Percentiles rank a stretch among this genome's conserved stretches.
Conservation (phyloP, 1,140 invertebrate species). For the Bombyx mandarina region DNA sequence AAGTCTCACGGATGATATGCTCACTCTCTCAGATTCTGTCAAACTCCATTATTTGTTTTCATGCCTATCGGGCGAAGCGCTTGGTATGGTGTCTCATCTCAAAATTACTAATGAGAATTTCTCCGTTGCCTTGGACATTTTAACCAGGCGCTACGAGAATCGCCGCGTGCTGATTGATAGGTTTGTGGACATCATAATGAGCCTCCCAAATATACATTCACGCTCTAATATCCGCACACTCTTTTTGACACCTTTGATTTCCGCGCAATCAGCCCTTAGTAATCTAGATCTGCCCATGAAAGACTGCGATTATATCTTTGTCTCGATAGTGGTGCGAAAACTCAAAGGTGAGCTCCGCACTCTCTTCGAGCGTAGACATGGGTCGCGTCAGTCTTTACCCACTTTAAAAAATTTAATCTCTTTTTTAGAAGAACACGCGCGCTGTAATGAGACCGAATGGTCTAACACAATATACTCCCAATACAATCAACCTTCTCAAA, state of each 20-base stretch:
- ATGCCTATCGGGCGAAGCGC: conserved; percentile 4
- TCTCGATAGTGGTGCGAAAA: conserved; percentile 12
- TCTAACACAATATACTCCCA: not conserved
- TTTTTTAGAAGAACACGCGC: conserved; percentile 11
- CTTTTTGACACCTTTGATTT: no score
- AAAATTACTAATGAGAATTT: conserved; percentile 5
- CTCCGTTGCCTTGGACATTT: not conserved
- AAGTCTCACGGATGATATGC: conserved; percentile 2
- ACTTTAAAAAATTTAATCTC: conserved; percentile 10
- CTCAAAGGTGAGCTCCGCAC: conserved; percentile 12
- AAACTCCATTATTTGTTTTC: conserved; percentile 7
- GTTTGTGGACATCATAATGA: conserved; percentile 11
- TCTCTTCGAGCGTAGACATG: conserved; percentile 8
- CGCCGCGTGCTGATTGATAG: conserved; percentile 5
- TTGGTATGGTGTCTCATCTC: conserved; percentile 6
- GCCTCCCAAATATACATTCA: not conserved
- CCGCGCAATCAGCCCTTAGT: not conserved
- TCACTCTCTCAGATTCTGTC: conserved; percentile 3
- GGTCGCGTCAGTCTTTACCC: conserved; percentile 1
- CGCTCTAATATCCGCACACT: no score
- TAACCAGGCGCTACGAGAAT: conserved; percentile 4
- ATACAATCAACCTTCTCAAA: not conserved
- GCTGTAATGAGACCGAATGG: conserved; percentile 6
- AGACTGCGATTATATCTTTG: conserved; percentile 11
- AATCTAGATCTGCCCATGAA: conserved; percentile 11